phyloP scores from a whole-genome alignment of 23 tunicate genomes.

The Styela clava region DNA sequence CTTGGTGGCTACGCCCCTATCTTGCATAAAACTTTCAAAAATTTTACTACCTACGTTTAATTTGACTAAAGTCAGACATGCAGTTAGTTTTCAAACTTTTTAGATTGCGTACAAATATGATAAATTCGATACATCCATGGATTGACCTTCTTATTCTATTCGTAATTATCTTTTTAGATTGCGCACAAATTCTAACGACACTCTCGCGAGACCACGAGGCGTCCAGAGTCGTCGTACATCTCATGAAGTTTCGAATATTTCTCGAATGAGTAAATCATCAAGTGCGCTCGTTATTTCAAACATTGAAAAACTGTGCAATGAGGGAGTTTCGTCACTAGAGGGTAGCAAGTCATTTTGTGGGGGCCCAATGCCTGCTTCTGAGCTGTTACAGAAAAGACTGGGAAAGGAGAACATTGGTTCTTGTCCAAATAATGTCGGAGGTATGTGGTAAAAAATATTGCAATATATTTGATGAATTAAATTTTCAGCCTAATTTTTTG shows the following conservation, averaged over 20 bases:
- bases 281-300: slow-evolving; percentile 2
- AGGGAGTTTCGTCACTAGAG: slow-evolving; percentile 2
- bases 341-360: slow-evolving; percentile 8
- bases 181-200: slow-evolving; percentile 62
- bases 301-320: not conserved
- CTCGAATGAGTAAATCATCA: slow-evolving; percentile 7
- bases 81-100: no score
- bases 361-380: not conserved
- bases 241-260: slow-evolving; percentile 8
- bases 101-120: no score
- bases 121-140: no score
- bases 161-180: no score
- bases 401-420: not conserved
- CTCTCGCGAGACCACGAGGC: slow-evolving; percentile 29
- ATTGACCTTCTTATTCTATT: no score
- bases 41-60: no score
- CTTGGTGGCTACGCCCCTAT: no score
- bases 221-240: slow-evolving; percentile 81
- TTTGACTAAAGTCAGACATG: no score
- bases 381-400: not conserved
- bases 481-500: no score
- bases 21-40: no score
- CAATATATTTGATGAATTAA: no score
- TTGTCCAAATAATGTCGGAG: slow-evolving; percentile 7
- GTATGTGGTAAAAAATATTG: no score